Evolutionary conservation across 2,113 vertebrate genomes (phyloP).

Genomic region (Caranx ignobilis): DNA sequence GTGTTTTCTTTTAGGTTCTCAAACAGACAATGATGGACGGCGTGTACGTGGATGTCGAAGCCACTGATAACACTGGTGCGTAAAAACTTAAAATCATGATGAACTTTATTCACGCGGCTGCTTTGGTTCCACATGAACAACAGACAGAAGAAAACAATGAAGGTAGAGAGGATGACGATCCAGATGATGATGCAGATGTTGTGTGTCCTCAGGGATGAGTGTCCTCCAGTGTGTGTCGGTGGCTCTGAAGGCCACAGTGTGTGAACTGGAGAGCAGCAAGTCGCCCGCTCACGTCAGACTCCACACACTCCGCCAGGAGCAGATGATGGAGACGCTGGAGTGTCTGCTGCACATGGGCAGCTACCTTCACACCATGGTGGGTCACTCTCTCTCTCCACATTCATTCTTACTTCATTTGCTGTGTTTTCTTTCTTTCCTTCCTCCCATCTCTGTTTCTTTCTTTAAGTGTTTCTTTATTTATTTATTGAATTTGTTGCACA

Average conservation of each 20-base stretch:
- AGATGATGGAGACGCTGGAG: slow-evolving; percentile 86
- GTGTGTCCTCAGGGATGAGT: slow-evolving; percentile 81
- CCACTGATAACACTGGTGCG: slow-evolving; percentile 84
- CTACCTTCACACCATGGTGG: slow-evolving; percentile 73
- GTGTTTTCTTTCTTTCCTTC: too few relatives aligned
- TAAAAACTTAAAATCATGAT: neutral
- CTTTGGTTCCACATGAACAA: neutral
- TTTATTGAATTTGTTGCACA: too few relatives aligned
- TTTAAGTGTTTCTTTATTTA: too few relatives aligned
- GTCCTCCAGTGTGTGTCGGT: slow-evolving; percentile 83
- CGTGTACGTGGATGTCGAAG: slow-evolving; percentile 81
- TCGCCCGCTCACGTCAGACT: slow-evolving; percentile 39
- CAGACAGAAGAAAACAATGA: too few relatives aligned
- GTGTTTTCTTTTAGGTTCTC: slow-evolving; percentile 81
- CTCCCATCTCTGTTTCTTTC: too few relatives aligned
- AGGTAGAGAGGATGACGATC: too few relatives aligned
- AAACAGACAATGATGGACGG: slow-evolving; percentile 78
- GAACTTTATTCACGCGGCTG: neutral
- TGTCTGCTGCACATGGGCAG: slow-evolving; percentile 88
- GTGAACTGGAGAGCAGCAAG: slow-evolving; percentile 44
- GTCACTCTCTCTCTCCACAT: slow-evolving; percentile 9
- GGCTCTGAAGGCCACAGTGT: slow-evolving; percentile 78
- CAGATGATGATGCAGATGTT: neutral
- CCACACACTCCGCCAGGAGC: slow-evolving; percentile 77
- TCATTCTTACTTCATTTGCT: too few relatives aligned